Percentiles rank a stretch among this genome's conserved stretches.
Conservation (phyloP, 2,888 invertebrate genomes). For the Tipula lateralis region DNA sequence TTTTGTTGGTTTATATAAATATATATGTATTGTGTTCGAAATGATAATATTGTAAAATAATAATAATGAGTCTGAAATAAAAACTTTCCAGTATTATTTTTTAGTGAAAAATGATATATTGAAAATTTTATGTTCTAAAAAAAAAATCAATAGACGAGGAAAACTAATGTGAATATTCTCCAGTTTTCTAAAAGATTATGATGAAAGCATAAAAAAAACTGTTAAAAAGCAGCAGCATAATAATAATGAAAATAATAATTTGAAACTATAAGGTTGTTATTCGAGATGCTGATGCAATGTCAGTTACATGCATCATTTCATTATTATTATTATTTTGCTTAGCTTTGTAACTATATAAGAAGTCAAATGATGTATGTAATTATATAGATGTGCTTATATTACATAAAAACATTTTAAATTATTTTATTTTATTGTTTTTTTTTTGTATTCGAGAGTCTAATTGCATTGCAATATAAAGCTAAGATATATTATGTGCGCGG, state of each 20-base stretch:
- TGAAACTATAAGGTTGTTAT: background rate
- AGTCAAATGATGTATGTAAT: background rate
- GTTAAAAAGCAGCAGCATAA: slow-evolving; percentile 3
- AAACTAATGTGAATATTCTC: background rate
- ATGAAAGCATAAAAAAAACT: background rate
- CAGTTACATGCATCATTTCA: background rate
- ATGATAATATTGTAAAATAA: background rate
- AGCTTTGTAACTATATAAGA: background rate
- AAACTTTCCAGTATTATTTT: background rate
- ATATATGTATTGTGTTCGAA: background rate
- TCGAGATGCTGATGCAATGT: background rate
- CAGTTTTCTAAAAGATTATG: background rate
- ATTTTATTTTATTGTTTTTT: background rate
- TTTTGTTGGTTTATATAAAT: background rate
- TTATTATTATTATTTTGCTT: background rate
- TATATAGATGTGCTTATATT: background rate
- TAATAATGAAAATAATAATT: background rate
- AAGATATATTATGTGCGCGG: background rate
- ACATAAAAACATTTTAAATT: too few relatives aligned
- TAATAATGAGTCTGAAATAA: slow-evolving; percentile 1
- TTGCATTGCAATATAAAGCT: background rate
- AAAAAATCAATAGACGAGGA: background rate
- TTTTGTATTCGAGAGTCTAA: background rate
- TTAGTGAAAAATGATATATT: slow-evolving; percentile 19
- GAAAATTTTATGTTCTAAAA: background rate